Base-by-base conservation (phyloP, 1,140 invertebrate species). In the Procambarus virginalis region DNA sequence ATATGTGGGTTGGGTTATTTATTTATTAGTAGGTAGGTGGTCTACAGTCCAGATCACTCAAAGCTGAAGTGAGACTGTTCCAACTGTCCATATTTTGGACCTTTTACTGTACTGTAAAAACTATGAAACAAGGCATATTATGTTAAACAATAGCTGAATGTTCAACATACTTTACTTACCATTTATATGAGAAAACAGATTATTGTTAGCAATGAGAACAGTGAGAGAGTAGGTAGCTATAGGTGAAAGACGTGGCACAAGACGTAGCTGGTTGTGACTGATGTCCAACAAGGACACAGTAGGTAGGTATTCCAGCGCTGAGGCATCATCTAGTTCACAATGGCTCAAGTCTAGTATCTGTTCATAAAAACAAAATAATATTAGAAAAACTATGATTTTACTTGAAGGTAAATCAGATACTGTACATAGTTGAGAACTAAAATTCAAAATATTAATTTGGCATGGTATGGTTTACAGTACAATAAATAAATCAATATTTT, bases 301-400 rank as follows among this genome's bases (percentile, higher is more conserved):
- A 2, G 82, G 82, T n/a, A 84, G 68, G 64, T 70, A 73, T n/a
- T 84, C 64, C 34, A 84, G 48, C 5, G 82, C 82, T 49, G 82
- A 84, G 34, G 82, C 82, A 73, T 84, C 82, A 14, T 84, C 82
- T 9, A 84, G 46, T 68, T 84, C 82, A 84, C 82, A 84, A 51
- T 84, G 82, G 48, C 82, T 84, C 22, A 84, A 68, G 68, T 84
- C 82, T 84, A 84, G n/a, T 70, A 84, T 68, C 82, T 84, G 46
- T 48, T 48, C 60, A 73, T 22, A 22, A 73, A n/a, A 84, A 17
- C 2, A 10, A 0, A 58, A 81, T 60, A 58, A 81, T 10, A 81
- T 45, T 34, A 64, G 3, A 60, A 5, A 58, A 0, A 0, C 34
- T 55, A 12, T 55, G 1, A 55, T 9, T 12, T 55, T 9, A 55